phyloP scores from a whole-genome alignment of 2,113 vertebrate genomes.

The Recurvirostra avosetta region DNA sequence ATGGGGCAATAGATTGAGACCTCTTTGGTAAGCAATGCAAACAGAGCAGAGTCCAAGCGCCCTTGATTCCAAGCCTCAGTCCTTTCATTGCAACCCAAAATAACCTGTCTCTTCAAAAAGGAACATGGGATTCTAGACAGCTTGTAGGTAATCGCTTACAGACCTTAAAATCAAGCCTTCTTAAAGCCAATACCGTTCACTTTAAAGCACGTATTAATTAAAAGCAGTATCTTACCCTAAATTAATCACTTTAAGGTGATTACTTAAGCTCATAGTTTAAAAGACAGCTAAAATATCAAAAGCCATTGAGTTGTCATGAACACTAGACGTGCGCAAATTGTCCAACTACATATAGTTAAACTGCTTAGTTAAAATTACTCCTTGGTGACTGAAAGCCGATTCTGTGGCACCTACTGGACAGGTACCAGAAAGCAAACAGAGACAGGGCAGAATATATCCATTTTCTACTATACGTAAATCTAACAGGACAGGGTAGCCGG shows the following conservation, averaged over 20 bases:
- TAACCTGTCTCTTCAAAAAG: not conserved
- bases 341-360: not conserved
- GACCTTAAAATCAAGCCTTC: not conserved
- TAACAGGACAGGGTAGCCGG: accelerated
- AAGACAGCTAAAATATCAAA: not conserved
- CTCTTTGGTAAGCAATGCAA: slow-evolving; percentile 4
- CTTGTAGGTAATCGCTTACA: not conserved
- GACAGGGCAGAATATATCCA: accelerated
- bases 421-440: not conserved
- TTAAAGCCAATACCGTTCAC: not conserved
- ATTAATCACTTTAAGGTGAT: not conserved
- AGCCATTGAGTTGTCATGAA: not conserved
- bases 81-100: not conserved
- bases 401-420: not conserved
- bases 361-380: not conserved
- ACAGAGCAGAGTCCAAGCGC: slow-evolving; percentile 19
- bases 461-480: accelerated
- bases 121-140: not conserved
- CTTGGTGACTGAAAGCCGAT: not conserved
- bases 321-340: not conserved
- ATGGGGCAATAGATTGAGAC: not conserved
- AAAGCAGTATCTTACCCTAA: not conserved
- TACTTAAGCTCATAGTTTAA: not conserved
- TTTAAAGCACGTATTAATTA: not conserved
- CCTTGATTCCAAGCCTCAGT: not conserved